Conservation (phyloP, 2,888 invertebrate genomes). For the Oscheius onirici region DNA sequence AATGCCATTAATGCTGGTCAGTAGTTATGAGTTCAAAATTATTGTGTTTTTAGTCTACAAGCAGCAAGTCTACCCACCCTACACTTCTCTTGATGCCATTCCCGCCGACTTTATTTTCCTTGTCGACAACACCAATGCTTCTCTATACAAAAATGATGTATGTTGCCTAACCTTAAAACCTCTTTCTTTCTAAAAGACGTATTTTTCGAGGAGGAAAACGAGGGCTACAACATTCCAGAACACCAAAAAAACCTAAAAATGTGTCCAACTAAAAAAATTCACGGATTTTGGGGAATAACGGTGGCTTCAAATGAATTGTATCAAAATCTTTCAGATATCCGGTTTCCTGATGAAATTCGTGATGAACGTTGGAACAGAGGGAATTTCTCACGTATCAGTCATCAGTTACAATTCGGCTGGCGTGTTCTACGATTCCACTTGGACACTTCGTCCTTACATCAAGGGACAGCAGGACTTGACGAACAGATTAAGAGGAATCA, state of each 20-base stretch:
- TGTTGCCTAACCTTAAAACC: too few species aligned
- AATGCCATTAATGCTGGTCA: constrained; percentile 33
- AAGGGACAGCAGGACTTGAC: neutral
- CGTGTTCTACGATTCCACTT: neutral
- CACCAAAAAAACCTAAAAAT: too few species aligned
- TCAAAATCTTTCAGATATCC: neutral
- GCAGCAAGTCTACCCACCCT: constrained; percentile 35
- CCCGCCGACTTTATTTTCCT: constrained; percentile 31
- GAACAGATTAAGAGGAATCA: neutral
- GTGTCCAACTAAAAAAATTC: too few species aligned
- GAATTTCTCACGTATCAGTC: neutral
- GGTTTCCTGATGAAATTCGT: constrained; percentile 10
- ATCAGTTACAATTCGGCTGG: constrained; percentile 17
- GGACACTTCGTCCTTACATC: neutral
- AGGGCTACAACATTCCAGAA: too few species aligned
- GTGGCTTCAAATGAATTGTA: too few species aligned
- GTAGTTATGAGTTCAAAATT: neutral
- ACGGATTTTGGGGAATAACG: too few species aligned
- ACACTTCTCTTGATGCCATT: neutral
- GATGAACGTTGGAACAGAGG: neutral
- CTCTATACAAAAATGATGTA: neutral
- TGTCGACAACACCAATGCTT: constrained; percentile 18
- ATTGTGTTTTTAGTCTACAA: constrained; percentile 37
- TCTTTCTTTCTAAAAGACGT: too few species aligned
- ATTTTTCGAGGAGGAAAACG: too few species aligned